A percentile compares a stretch with the other conserved stretches of the same genome.
Conservation (phyloP, 2,113 vertebrate species). For the Bagarius yarrelli region DNA sequence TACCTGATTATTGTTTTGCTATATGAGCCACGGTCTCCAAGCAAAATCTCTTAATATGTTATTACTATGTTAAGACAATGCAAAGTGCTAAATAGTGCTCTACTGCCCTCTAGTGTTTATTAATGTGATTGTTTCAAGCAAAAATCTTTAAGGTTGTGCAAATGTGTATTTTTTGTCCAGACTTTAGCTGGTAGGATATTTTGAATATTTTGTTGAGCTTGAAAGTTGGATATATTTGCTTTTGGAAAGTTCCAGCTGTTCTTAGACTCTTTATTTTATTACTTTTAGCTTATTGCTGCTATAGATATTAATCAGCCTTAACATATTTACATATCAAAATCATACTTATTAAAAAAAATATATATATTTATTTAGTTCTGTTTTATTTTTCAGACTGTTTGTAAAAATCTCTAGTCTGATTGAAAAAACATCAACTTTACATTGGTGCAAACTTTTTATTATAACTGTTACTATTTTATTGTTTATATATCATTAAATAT, state of each 20-base stretch:
- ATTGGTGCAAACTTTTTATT: constrained; percentile 20
- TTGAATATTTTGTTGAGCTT: neutral
- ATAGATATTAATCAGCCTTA: neutral
- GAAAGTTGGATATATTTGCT: neutral
- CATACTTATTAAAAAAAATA: neutral
- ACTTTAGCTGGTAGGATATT: neutral
- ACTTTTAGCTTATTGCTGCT: neutral
- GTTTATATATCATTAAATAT: neutral
- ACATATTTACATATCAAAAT: constrained; percentile 10
- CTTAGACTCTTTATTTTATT: neutral
- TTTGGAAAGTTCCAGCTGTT: neutral
- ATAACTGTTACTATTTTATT: neutral
- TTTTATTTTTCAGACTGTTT: constrained; percentile 8
- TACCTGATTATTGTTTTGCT: constrained; percentile 30
- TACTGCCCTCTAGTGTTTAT: constrained; percentile 59
- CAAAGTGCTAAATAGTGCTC: constrained; percentile 9
- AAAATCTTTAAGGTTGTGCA: too few relatives aligned
- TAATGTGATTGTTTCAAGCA: constrained; percentile 1
- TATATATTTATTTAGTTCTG: neutral
- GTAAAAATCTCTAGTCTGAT: constrained; percentile 6
- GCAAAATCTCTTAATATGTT: neutral
- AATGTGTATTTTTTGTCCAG: neutral
- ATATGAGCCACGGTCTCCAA: constrained; percentile 2
- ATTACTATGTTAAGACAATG: neutral
- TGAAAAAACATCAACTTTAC: neutral